Evolutionary conservation across 2,888 invertebrate genomes (phyloP).

Genomic region (Tupiocoris notatus): DNA sequence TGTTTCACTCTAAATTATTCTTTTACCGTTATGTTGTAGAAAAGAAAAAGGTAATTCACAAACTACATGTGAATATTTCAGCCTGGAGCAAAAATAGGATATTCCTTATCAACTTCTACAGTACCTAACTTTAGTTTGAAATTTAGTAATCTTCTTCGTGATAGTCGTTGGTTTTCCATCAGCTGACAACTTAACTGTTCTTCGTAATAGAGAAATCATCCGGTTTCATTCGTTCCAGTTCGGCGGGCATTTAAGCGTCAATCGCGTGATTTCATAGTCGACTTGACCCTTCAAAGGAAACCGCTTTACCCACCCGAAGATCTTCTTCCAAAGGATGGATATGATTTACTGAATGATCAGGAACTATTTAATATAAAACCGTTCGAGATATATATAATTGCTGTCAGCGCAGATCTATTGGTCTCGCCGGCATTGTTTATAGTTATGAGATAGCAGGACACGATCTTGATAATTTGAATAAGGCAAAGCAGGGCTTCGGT

Average conservation of each 20-base stretch:
- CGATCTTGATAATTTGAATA: conserved; percentile 42
- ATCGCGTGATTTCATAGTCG: neutral
- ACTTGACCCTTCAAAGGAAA: neutral
- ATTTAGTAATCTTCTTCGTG: too few relatives aligned
- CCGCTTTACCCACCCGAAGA: conserved; percentile 17
- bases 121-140: too few relatives aligned
- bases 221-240: neutral
- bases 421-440: conserved; percentile 31
- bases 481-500: conserved; percentile 13
- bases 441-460: conserved; percentile 39
- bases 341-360: conserved; percentile 34
- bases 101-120: too few relatives aligned
- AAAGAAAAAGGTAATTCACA: too few relatives aligned
- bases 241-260: neutral
- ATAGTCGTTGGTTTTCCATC: too few relatives aligned
- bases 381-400: conserved; percentile 29
- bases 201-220: too few relatives aligned
- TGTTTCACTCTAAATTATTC: too few relatives aligned
- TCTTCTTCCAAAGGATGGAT: neutral
- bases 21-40: too few relatives aligned
- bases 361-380: conserved; percentile 34
- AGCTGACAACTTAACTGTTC: too few relatives aligned
- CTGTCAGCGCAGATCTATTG: conserved; percentile 41
- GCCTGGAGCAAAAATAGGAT: too few relatives aligned
- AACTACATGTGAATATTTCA: too few relatives aligned